Evolutionary conservation across 2,113 vertebrate genomes (phyloP).

Genomic region (Lagopus muta): DNA sequence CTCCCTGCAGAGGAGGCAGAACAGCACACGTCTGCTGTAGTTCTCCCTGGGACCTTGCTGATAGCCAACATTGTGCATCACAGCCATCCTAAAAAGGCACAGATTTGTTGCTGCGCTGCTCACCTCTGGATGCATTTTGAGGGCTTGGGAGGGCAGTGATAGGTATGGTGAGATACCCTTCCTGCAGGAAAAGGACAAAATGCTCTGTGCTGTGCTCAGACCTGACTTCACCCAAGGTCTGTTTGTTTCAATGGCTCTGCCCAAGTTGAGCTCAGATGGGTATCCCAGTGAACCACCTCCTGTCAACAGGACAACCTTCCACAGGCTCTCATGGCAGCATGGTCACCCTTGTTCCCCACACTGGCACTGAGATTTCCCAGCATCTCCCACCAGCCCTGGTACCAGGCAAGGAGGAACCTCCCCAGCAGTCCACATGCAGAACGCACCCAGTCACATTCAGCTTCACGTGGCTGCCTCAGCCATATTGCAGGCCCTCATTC

Average conservation of each 20-base stretch:
- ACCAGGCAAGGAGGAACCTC: not conserved
- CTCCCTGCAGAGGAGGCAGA: constrained; percentile 35
- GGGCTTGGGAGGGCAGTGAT: not conserved
- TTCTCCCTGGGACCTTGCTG: constrained; percentile 10
- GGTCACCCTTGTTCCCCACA: not conserved
- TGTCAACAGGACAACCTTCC: not conserved
- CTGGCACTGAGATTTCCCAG: rapidly evolving
- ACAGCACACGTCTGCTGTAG: not conserved
- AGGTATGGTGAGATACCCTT: not conserved
- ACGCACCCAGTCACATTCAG: not conserved
- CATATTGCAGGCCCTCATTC: not conserved
- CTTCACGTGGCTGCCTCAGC: not conserved
- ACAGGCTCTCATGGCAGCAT: rapidly evolving
- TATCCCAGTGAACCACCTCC: not conserved
- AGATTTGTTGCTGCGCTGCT: constrained; percentile 14
- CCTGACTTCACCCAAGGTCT: not conserved
- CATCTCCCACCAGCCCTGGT: not conserved
- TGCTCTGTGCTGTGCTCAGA: not conserved
- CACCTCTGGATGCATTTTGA: rapidly evolving
- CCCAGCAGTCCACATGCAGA: not conserved
- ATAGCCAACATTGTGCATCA: constrained; percentile 39
- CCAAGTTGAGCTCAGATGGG: not conserved
- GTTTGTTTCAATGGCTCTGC: not conserved
- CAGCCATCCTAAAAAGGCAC: not conserved
- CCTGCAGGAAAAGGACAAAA: rapidly evolving